Evolutionary conservation across 2,113 vertebrate genomes (phyloP), one percentile per base, ranked within the genome.

Genomic region (Balaeniceps rex): DNA sequence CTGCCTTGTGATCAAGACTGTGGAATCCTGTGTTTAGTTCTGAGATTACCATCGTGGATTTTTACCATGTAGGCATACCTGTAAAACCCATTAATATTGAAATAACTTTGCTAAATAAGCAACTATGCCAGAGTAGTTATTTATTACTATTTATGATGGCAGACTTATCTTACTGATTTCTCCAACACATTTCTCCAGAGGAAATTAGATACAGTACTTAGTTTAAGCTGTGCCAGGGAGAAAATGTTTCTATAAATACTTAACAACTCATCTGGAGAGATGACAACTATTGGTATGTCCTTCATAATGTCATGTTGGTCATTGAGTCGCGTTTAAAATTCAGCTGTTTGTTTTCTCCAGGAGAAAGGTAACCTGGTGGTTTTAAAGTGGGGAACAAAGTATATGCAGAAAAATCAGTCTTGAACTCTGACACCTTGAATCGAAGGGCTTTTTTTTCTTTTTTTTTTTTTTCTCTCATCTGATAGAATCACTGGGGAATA

Each of bases 161-260:
- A 97, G 97, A 97, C 96, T 87, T 90, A 95, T 88, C 92, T 95
- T 96, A 80, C 93, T 92, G 95, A 97, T 98, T 97, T 94, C 83
- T 80, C 78, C 80, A 97, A 66, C 89, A 76, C 87, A 71, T 88
- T 93, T 96, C 97, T 98, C 94, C 42, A 66, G 97, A 97, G 97
- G 95, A 98, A 98, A 98, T 98, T 95, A 97, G 96, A 97, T 93
- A 86, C 93, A 75, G 90, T 85, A 28, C 95, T 98, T 95, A 72
- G 97, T 95, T 96, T 94, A 97, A 97, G 95, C 92, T 80, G 89
- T 97, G 97, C 95, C 96, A 96, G 80, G 95, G 94, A 97, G 96
- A 87, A 97, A 96, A 97, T 88, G 85, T 89, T 97, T 97, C 97
- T 96, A 96, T 98, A 97, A 98, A 98, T 98, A 97, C 97, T 97